Base-by-base conservation (phyloP, 1,140 invertebrate genomes). In the Bombus pascuorum region DNA sequence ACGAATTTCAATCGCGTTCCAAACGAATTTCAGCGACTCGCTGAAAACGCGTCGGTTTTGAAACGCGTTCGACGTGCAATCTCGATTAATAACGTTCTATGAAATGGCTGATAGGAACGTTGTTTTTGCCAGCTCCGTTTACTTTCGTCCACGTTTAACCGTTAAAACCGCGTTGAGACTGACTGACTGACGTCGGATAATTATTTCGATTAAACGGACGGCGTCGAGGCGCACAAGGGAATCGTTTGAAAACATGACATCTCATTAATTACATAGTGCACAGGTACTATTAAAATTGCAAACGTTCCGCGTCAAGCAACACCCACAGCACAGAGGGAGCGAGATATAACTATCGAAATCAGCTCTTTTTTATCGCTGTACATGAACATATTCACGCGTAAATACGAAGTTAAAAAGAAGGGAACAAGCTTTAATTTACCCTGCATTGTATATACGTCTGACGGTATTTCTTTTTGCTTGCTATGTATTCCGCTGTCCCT, bases 171-270 rank as follows among this genome's bases (percentile, higher is more conserved):
- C 18, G 53, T n/a, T 32, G 57, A n/a, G 10, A 62, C 28, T 57
- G 34, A 71, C 37, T n/a, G 39, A 22, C 15, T 34, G 59, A 32
- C 53, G 68, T 53, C 12, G 77, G 78, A 85, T 72, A 85, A 85
- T 85, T 73, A 80, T 80, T 80, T 65, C 32, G 53, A 44, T 32
- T 4, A 25, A 62, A 80, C 34, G 74, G 10, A 37, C 42, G 28
- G 65, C 28, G 78, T 39, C 78, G 53, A 12, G 10, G 18, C 13
- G 44, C 25, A 34, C 34, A 53, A 47, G 22, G 72, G 39, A 83
- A 57, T 68, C 39, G 39, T 85, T 80, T 79, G 72, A 80, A 80
- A 85, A 72, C 32, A 44, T 73, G 83, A 65, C 83, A 73, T 73
- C 42, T 85, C 76, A 62, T 85, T 85, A 85, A 80, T 80, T 80